phyloP scores from a whole-genome alignment of 2,797 vertebrate species.

The Oceanodroma leucorhoa region DNA sequence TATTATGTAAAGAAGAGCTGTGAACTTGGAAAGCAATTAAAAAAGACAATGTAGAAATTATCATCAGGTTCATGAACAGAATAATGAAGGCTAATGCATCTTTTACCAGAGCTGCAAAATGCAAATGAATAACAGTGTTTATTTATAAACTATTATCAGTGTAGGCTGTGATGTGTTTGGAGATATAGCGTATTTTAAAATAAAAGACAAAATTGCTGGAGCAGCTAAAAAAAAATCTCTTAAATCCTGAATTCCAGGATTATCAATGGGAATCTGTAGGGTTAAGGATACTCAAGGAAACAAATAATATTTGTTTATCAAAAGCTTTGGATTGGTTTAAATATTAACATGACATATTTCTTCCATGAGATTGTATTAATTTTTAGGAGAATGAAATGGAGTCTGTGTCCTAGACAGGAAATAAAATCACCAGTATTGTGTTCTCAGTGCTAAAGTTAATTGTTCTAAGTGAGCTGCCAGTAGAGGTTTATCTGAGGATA shows the following conservation, averaged over 20 bases:
- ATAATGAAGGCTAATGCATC: constrained; percentile 38
- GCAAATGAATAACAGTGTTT: constrained; percentile 36
- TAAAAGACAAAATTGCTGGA: not conserved
- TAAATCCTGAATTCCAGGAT: not conserved
- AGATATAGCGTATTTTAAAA: not conserved
- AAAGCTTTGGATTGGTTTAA: not conserved
- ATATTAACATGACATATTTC: not conserved
- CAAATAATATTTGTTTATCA: not conserved
- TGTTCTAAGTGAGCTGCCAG: not conserved
- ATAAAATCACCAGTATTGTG: not conserved
- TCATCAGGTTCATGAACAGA: constrained; percentile 39
- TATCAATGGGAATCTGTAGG: not conserved
- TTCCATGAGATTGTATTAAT: not conserved
- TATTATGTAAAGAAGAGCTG: constrained; percentile 27
- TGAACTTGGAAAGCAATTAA: constrained; percentile 57
- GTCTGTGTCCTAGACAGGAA: not conserved
- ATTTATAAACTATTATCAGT: constrained; percentile 37
- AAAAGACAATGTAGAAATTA: constrained; percentile 58
- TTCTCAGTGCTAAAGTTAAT: not conserved
- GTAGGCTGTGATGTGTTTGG: not conserved
- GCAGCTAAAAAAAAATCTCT: not conserved
- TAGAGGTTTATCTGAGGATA: not conserved
- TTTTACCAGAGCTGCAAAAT: constrained; percentile 26
- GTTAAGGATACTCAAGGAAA: not conserved
- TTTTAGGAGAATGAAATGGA: not conserved